A percentile compares a stretch with the other conserved stretches of the same genome.
Evolutionary conservation across 2,113 vertebrate genomes (phyloP).

Genomic region (Oriolus oriolus): DNA sequence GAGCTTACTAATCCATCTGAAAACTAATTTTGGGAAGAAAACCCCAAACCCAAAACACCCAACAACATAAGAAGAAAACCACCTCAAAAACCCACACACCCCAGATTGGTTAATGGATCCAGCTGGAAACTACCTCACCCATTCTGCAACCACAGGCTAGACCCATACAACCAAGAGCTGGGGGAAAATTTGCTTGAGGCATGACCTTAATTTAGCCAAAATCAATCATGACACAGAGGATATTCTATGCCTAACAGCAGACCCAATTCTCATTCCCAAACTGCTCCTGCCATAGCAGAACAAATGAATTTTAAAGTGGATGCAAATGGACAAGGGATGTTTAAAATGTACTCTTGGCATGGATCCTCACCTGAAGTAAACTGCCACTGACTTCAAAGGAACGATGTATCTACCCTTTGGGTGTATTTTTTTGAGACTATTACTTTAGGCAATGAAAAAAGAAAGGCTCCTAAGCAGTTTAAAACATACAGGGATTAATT

Average conservation of each 20-base stretch:
- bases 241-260: not conserved
- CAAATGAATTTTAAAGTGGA: not conserved
- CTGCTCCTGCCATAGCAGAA: not conserved
- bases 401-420: not conserved
- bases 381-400: slow-evolving; percentile 26
- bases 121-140: not conserved
- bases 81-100: not conserved
- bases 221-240: not conserved
- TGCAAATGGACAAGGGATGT: slow-evolving; percentile 30
- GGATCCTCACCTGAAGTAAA: not conserved
- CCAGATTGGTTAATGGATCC: not conserved
- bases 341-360: not conserved
- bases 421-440: not conserved
- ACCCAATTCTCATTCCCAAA: not conserved
- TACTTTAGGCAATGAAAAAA: slow-evolving; percentile 28
- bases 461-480: not conserved
- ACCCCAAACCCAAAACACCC: not conserved
- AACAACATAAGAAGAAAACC: not conserved
- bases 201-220: not conserved
- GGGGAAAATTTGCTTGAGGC: not conserved
- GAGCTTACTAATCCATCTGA: not conserved
- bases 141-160: not conserved
- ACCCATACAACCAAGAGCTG: not conserved
- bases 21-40: not conserved
- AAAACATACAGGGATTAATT: not conserved